Conservation (phyloP, 1,140 invertebrate genomes). For the Branchinecta lynchi region DNA sequence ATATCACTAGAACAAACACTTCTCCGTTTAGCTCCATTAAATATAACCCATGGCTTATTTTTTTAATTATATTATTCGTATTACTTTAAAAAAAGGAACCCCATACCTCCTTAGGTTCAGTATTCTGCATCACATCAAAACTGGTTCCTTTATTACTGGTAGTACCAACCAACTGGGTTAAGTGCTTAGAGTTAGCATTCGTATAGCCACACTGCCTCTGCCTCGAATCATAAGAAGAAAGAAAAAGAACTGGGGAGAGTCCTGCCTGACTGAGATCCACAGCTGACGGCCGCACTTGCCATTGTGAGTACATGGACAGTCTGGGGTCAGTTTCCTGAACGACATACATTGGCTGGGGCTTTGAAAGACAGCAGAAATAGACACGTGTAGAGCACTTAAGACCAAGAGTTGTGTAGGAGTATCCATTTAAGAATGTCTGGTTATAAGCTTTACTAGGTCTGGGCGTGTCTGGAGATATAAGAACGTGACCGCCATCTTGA, state of each 20-base stretch:
- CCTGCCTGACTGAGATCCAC: conserved; percentile 51
- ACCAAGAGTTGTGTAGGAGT: conserved; percentile 79
- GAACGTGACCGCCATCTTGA: conserved; percentile 25
- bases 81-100: neutral
- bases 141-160: neutral
- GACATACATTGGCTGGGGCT: conserved; percentile 88
- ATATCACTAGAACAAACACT: too few relatives aligned
- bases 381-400: conserved; percentile 75
- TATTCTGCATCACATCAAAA: neutral
- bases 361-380: conserved; percentile 81
- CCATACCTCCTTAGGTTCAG: neutral
- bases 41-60: too few relatives aligned
- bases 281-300: conserved; percentile 48
- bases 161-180: conserved; percentile 41
- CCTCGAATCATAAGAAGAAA: conserved; percentile 43
- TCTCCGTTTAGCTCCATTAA: too few relatives aligned
- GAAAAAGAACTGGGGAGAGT: conserved; percentile 45
- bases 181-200: conserved; percentile 39
- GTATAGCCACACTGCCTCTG: conserved; percentile 44
- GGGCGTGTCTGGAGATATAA: conserved; percentile 63
- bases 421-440: conserved; percentile 70
- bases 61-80: too few relatives aligned
- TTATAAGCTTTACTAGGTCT: conserved; percentile 69
- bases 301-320: conserved; percentile 95
- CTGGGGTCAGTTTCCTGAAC: conserved; percentile 53